Evolutionary conservation across 2,888 invertebrate genomes (phyloP), one percentile per base, ranked within the genome.

Genomic region (Mycogona germanica): DNA sequence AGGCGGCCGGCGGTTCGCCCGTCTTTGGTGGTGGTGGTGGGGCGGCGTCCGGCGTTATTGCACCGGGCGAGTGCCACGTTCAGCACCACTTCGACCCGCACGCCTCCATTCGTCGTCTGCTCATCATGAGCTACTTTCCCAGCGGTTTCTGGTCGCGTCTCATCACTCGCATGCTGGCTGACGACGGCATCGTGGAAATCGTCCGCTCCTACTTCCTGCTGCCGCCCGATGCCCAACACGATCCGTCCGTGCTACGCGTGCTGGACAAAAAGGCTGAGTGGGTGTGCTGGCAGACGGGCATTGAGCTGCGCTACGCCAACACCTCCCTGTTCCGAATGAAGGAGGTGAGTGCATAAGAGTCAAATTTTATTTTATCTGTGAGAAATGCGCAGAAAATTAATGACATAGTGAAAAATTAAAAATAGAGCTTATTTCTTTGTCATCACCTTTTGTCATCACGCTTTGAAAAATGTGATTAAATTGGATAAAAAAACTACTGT

Each of bases 111-210:
- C 61, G 82, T 0, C 76, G 92, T 1, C 74, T 96, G 51, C 74
- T 98, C 14, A 77, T 97, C 9, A 84, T 97, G 80, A 91, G 95
- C 0, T 98, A 98, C 72, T 91, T 97, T 67, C 98, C 98, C 1
- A 86, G 89, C 59, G 97, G 97, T 1, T 97, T 98, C 73, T 98
- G 97, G 96, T 87, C 96, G 1, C 75, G 97, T 1, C 77, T 98
- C 23, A 85, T 91, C 58, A 88, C 93, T 0, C 73, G 96, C n/a
- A 79, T 95, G 57, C 72, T 96, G 54, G 92, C 92, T 0, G 96
- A 96, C 67, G 82, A 86, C 60, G 78, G 83, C 30, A 81, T 91
- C 19, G 80, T 84, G 0, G 83, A 83, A 58, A 84, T 86, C 12
- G 81, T 88, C 0, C 75, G 83, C 60, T 76, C 78, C 0, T 80